Base-by-base conservation (phyloP, 2,113 vertebrate species). In the Verasper variegatus region DNA sequence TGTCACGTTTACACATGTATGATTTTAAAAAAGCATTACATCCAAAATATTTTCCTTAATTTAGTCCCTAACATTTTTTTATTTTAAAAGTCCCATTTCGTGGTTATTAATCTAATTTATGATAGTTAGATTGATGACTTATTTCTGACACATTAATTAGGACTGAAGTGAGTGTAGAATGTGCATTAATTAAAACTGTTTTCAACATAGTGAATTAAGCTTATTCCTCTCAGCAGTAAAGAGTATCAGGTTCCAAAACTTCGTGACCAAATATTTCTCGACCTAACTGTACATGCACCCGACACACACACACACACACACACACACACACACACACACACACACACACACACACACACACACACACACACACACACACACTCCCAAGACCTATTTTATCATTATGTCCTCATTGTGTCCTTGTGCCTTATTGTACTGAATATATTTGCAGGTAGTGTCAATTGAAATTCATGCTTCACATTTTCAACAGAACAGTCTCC, bases 371-470 rank as follows among this genome's bases (percentile, higher is more conserved):
- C 47, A 14, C 47, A 15, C 47, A 15, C 47, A 31, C 6, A n/a
- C 6, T 31, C 61, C 45, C 1, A 4, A 40, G 45, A 70, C 74
- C 71, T 65, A 4, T 40, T 77, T 71, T 51, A 71, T 80, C 74
- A 82, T 73, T 7, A 62, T 81, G 83, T 76, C 78, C 74, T 54
- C 52, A 76, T 80, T 83, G 52, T 77, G 88, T 89, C 89, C 75
- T 73, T 80, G 47, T 31, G 73, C 51, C 51, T 70, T 51, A 61
- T 60, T 17, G 0, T 31, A 21, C 13, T 73, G 83, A 89, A 85
- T 85, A 75, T 35, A 64, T 88, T 80, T 66, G 10, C 8, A 2
- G 12, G 40, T 51, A 35, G 9, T 60, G 21, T 27, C 45, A 21
- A 18, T 78, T 59, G 47, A 78, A 75, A 80, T 83, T 78, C 68